Evolutionary conservation across 2,113 vertebrate genomes (phyloP), one percentile per base, ranked within the genome.

Genomic region (Promerops cafer): DNA sequence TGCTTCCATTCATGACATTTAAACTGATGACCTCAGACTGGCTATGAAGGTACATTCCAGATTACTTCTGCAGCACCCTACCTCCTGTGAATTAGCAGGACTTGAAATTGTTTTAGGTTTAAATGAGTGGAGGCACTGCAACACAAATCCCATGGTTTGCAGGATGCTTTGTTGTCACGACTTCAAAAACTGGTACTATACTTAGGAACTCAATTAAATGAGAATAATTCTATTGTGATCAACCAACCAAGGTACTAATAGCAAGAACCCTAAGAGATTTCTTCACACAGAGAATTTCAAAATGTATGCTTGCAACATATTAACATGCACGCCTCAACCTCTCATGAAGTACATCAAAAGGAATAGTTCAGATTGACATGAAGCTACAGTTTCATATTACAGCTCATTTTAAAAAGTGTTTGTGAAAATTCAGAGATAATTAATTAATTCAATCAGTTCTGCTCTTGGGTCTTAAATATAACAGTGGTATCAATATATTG

Each of bases 321-420:
- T 28, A 85, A 82, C 28, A 57, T 0, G 0, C 15, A 14, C 0
- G 1, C 15, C 23, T 66, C 56, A 61, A 21, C 16, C 9, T 70
- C 40, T 69, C 33, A 15, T 6, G 9, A 39, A 60, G 11, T 6
- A 1, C 4, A 56, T 30, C 4, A 44, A 57, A 13, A 65, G 30
- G 9, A 66, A 70, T 2, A 15, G 20, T 30, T 45, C 31, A n/a
- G 24, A 68, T 37, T 26, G 45, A 82, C 11, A 50, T 5, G 21
- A 87, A 91, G 42, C 50, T 40, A 56, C 15, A 45, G 28, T 42
- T 78, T 53, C 52, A 22, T 10, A 23, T 31, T 35, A 44, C 1
- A 63, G 19, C 4, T 90, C 23, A 52, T 69, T 77, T 75, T 49
- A 6, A 45, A 44, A 61, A 47, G 13, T 4, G 8, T 70, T 57